Conservation (phyloP, 2,888 invertebrate species). For the Melipona beecheii region DNA sequence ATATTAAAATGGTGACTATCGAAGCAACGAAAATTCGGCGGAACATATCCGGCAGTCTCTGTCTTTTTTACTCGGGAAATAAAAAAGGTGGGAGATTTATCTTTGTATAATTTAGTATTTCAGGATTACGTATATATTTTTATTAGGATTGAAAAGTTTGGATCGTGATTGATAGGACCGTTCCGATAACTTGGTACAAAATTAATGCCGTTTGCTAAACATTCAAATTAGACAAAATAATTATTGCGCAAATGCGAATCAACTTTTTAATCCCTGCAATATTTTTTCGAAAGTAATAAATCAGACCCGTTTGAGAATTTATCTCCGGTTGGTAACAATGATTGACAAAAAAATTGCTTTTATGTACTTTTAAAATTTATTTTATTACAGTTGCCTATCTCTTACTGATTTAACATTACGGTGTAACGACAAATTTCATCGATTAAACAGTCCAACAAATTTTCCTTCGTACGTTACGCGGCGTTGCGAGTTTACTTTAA, state of each 20-base stretch:
- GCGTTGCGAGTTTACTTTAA: too few species aligned
- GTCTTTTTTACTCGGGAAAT: not conserved
- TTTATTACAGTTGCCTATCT: not conserved
- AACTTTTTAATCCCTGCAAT: constrained; percentile 2
- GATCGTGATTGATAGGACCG: not conserved
- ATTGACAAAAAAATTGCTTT: not conserved
- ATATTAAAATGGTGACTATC: not conserved
- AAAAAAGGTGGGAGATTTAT: not conserved
- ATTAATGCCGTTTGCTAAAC: not conserved
- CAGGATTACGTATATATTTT: constrained; percentile 26
- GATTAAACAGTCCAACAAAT: too few species aligned
- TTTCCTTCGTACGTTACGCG: too few species aligned
- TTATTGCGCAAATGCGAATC: not conserved
- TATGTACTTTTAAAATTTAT: not conserved
- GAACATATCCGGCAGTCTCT: not conserved
- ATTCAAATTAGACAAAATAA: not conserved
- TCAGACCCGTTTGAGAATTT: not conserved
- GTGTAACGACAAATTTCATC: not conserved
- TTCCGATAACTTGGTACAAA: constrained; percentile 18
- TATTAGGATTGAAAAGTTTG: constrained; percentile 26
- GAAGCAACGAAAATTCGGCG: not conserved
- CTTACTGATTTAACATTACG: not conserved
- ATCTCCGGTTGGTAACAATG: not conserved
- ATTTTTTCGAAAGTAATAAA: not conserved
- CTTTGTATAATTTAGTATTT: constrained; percentile 27